Percentiles rank a stretch among this genome's conserved stretches.
Conservation (phyloP, 2,797 vertebrate species). For the Tachyglossus aculeatus region DNA sequence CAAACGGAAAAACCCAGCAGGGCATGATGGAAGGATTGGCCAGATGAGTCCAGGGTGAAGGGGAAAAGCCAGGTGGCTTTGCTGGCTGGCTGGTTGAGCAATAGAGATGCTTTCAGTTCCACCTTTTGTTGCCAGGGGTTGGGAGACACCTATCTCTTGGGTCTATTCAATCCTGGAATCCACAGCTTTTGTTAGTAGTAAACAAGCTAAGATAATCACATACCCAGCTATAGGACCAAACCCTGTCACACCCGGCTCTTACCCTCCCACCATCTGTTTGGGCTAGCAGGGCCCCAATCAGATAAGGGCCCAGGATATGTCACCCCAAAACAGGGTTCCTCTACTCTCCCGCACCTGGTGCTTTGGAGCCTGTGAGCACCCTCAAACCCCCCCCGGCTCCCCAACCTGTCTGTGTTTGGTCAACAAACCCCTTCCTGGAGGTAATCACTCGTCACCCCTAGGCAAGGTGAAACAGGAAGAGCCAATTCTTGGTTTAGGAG, state of each 20-base stretch:
- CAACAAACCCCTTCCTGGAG: neutral
- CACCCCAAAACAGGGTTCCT: neutral
- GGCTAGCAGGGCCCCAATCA: neutral
- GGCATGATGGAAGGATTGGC: no score
- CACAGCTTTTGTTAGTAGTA: neutral
- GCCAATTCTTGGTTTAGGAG: neutral
- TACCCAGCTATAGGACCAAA: neutral
- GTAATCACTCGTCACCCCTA: neutral
- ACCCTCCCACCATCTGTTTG: neutral
- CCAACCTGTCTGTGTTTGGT: neutral
- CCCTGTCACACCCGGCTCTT: neutral
- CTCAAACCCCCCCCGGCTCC: neutral
- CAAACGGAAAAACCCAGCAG: no score
- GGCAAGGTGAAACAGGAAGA: conserved; percentile 17
- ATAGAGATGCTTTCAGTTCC: no score
- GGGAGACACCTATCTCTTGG: neutral
- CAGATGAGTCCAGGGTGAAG: no score
- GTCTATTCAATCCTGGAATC: neutral
- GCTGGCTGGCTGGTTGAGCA: neutral
- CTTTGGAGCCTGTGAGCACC: neutral
- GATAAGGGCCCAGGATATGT: neutral
- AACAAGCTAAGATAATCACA: neutral
- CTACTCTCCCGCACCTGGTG: conserved; percentile 4
- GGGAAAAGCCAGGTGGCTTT: neutral
- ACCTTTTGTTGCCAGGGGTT: no score